These are phyloP conservation scores for Macroteleia sp. DNA, from an alignment of 2,888 invertebrate genomes.

Conservation along the genomic window DNA sequence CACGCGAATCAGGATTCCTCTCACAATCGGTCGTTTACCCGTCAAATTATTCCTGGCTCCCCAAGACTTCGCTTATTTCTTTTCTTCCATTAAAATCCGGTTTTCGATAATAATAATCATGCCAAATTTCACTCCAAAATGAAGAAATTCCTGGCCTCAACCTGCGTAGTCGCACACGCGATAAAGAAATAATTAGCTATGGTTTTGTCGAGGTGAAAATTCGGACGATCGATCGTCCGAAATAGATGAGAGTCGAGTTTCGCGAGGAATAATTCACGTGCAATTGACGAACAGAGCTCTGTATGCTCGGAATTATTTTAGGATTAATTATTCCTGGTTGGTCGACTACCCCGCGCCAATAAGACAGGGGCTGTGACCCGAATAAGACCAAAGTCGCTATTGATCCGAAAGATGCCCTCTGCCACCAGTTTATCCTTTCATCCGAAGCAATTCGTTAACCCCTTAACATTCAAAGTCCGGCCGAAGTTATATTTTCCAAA, in stretches of 20 bases:
- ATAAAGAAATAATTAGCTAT: constrained; percentile 25
- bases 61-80: neutral
- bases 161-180: constrained; percentile 26
- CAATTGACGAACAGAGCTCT: constrained; percentile 8
- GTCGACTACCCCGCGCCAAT: constrained; percentile 29
- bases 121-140: constrained; percentile 19
- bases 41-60: constrained; percentile 8
- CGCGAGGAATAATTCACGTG: constrained; percentile 32
- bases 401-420: constrained; percentile 24
- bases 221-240: constrained; percentile 17
- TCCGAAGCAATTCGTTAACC: neutral
- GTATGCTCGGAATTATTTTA: constrained; percentile 25
- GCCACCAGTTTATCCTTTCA: constrained; percentile 6
- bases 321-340: constrained; percentile 38
- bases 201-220: constrained; percentile 1
- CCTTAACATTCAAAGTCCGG: constrained; percentile 14
- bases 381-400: constrained; percentile 23
- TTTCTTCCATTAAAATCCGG: constrained; percentile 46
- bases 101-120: constrained; percentile 26
- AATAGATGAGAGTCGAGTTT: constrained; percentile 40
- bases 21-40: constrained; percentile 40
- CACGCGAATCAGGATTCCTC: constrained; percentile 14
- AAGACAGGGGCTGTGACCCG: constrained; percentile 19
- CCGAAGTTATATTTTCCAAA: neutral
- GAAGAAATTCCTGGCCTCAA: constrained; percentile 10